Evolutionary conservation across 53 echinoderm and acorn worm genomes (phyloP).

Genomic region (Echinometra lucunter): DNA sequence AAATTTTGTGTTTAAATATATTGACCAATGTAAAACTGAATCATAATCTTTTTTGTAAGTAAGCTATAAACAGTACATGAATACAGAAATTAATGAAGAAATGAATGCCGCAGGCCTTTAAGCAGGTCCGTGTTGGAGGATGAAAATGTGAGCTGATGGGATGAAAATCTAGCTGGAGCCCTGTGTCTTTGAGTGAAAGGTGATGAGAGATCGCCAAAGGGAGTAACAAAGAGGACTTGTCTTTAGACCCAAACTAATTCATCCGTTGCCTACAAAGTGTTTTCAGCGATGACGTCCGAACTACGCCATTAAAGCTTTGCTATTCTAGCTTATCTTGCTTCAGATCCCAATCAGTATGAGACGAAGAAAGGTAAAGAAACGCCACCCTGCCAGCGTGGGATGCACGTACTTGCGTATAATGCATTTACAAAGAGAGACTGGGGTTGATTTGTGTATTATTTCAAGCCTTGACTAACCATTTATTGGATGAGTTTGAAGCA

Average conservation of each 20-base stretch:
- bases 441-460: too few species aligned
- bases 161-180: constrained; percentile 43
- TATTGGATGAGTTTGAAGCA: too few species aligned
- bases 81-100: too few species aligned
- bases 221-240: not conserved
- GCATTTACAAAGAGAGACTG: too few species aligned
- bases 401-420: too few species aligned
- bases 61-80: too few species aligned
- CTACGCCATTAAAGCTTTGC: constrained; percentile 43
- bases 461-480: too few species aligned
- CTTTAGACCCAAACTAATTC: constrained; percentile 40
- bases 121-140: not conserved
- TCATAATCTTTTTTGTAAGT: too few species aligned
- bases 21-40: too few species aligned
- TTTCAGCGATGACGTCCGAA: constrained; percentile 18
- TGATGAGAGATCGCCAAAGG: constrained; percentile 13
- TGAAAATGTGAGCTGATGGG: constrained; percentile 39
- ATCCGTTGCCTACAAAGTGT: constrained; percentile 35
- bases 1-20: too few species aligned
- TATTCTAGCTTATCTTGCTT: not conserved
- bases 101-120: not conserved
- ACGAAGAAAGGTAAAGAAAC: not conserved
- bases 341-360: not conserved
- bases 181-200: constrained; percentile 38
- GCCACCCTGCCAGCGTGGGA: too few species aligned